A percentile compares a stretch with the other conserved stretches of the same genome.
phyloP scores from a whole-genome alignment of 2,797 vertebrate species.

The Gorsachius magnificus region DNA sequence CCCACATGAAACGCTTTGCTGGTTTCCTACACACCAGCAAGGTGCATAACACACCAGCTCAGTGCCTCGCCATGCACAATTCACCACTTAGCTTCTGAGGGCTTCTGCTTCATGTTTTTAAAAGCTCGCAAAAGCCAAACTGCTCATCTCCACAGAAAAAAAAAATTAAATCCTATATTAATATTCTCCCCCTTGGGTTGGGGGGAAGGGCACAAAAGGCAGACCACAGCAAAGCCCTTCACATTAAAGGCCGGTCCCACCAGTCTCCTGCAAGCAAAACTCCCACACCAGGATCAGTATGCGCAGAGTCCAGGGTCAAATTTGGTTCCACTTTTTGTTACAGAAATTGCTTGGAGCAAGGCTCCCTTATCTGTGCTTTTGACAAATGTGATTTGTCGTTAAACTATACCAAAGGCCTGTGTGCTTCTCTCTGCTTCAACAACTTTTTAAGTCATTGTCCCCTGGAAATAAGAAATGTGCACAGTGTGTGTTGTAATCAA shows the following conservation, averaged over 20 bases:
- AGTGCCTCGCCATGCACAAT: fast-evolving
- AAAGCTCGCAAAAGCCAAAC: neutral
- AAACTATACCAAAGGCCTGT: neutral
- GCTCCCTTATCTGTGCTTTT: neutral
- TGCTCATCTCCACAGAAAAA: neutral
- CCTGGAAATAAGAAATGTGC: neutral
- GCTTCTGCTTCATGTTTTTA: neutral
- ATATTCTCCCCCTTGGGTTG: neutral
- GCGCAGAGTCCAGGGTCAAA: neutral
- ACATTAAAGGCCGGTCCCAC: neutral
- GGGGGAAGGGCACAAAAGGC: neutral
- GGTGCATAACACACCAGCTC: neutral
- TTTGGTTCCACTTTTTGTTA: neutral
- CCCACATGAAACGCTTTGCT: neutral
- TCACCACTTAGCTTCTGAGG: neutral
- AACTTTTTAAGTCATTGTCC: neutral
- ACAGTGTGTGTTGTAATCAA: neutral
- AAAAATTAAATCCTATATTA: neutral
- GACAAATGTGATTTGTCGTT: conserved; percentile 14
- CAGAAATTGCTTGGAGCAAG: neutral
- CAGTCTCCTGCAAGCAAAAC: neutral
- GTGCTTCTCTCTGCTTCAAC: neutral
- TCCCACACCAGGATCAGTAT: neutral
- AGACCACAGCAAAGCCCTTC: neutral
- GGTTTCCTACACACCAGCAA: neutral